Conservation (phyloP, 2,797 vertebrate genomes). For the Catostomus latipinnis region DNA sequence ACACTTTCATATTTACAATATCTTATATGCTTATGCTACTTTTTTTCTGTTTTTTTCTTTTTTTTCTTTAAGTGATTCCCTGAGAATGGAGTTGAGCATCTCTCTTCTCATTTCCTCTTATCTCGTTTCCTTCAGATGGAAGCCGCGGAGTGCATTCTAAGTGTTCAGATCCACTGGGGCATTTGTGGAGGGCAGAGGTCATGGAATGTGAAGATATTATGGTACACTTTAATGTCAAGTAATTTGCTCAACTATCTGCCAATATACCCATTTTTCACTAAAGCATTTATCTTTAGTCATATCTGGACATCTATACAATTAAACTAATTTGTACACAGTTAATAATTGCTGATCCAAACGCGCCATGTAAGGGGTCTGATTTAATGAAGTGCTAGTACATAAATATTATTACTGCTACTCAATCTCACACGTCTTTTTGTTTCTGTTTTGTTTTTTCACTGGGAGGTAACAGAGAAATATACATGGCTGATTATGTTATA, state of each 20-base stretch:
- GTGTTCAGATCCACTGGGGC: conserved; percentile 57
- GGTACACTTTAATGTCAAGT: neutral
- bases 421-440: conserved; percentile 34
- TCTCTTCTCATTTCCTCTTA: conserved; percentile 82
- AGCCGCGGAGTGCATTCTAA: conserved; percentile 62
- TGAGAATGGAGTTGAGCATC: conserved; percentile 92
- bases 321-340: conserved; percentile 39
- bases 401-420: conserved; percentile 49
- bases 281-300: neutral
- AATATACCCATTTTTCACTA: neutral
- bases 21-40: conserved; percentile 95
- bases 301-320: neutral
- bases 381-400: conserved; percentile 78
- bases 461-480: conserved; percentile 33
- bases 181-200: conserved; percentile 46
- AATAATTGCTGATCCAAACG: conserved; percentile 73
- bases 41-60: conserved; percentile 81
- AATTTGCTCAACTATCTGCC: conserved; percentile 22
- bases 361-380: conserved; percentile 71
- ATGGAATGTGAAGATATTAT: conserved; percentile 50
- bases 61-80: conserved; percentile 97
- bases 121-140: conserved; percentile 57
- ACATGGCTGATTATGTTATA: conserved; percentile 40
- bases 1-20: conserved; percentile 99
- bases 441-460: conserved; percentile 29